phyloP scores from a whole-genome alignment of 2,113 vertebrate species.

The Apistogramma diplotaenia region DNA sequence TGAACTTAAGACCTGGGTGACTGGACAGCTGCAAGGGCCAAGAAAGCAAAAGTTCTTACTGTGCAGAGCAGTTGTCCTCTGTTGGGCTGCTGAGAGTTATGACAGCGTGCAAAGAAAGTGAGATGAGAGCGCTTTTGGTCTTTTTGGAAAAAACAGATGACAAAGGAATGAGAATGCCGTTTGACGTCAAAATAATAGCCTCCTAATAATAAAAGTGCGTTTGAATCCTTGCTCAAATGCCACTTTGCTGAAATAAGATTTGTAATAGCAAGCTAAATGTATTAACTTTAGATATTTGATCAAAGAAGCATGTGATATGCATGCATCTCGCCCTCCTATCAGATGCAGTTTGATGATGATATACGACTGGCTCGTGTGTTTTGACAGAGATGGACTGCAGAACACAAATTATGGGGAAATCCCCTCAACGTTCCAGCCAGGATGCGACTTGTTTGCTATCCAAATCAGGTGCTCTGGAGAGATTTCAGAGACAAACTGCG shows the following conservation, averaged over 20 bases:
- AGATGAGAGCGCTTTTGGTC: background rate
- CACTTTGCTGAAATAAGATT: conserved; percentile 2
- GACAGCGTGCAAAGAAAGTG: conserved; percentile 18
- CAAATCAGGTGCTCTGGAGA: conserved; percentile 44
- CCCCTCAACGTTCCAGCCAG: conserved; percentile 21
- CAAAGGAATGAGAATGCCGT: background rate
- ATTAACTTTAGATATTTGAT: conserved; percentile 6
- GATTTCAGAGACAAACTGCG: conserved; percentile 17
- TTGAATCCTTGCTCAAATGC: background rate
- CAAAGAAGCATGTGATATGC: conserved; percentile 26
- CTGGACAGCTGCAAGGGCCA: conserved; percentile 70
- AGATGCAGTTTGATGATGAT: conserved; percentile 19
- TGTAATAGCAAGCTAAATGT: background rate
- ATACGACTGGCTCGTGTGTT: conserved; percentile 11
- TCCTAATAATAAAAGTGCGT: background rate
- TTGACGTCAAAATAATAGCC: background rate
- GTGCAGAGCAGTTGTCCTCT: conserved; percentile 67
- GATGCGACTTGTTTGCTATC: conserved; percentile 40
- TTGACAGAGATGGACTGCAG: conserved; percentile 17
- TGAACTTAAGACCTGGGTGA: conserved; percentile 59
- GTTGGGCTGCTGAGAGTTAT: conserved; percentile 37
- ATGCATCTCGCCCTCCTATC: background rate
- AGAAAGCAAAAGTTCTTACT: conserved; percentile 70
- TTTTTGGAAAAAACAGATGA: background rate
- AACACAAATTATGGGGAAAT: conserved; percentile 26